These are phyloP conservation scores for Parasteatoda tepidariorum DNA, from an alignment of 1,140 invertebrate genomes.

Conservation along the genomic window DNA sequence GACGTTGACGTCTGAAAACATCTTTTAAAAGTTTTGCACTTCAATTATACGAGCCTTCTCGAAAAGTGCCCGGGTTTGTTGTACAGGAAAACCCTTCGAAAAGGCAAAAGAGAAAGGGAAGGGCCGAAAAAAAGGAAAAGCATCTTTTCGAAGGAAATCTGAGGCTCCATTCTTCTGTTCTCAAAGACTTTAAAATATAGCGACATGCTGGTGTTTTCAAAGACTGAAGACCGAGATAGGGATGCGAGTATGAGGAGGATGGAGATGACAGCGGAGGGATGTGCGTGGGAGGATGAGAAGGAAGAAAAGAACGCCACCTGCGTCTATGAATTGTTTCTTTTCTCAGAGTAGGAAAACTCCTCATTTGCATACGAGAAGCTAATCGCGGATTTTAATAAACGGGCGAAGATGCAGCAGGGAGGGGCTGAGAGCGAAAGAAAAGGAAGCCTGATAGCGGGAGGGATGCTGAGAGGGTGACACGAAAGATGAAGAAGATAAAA, in stretches of 20 bases:
- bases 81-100: neutral
- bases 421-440: neutral
- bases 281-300: neutral
- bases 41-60: neutral
- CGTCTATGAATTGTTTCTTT: slow-evolving; percentile 58
- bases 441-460: slow-evolving; percentile 15
- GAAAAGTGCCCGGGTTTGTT: neutral
- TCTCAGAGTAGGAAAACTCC: slow-evolving; percentile 28
- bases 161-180: slow-evolving; percentile 37
- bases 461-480: slow-evolving; percentile 22
- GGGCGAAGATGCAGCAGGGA: slow-evolving; percentile 35
- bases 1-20: neutral
- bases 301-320: slow-evolving; percentile 51
- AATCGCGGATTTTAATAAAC: slow-evolving; percentile 58
- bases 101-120: neutral
- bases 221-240: slow-evolving; percentile 32
- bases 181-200: slow-evolving; percentile 59
- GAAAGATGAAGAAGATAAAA: slow-evolving; percentile 49
- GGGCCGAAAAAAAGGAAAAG: neutral
- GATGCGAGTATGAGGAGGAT: neutral
- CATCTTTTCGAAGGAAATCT: slow-evolving; percentile 22
- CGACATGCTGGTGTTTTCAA: slow-evolving; percentile 36
- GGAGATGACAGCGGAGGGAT: neutral
- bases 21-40: slow-evolving; percentile 17
- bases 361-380: slow-evolving; percentile 53